Evolutionary conservation across 2,888 invertebrate genomes (phyloP).

Genomic region (Tethea ocularis): DNA sequence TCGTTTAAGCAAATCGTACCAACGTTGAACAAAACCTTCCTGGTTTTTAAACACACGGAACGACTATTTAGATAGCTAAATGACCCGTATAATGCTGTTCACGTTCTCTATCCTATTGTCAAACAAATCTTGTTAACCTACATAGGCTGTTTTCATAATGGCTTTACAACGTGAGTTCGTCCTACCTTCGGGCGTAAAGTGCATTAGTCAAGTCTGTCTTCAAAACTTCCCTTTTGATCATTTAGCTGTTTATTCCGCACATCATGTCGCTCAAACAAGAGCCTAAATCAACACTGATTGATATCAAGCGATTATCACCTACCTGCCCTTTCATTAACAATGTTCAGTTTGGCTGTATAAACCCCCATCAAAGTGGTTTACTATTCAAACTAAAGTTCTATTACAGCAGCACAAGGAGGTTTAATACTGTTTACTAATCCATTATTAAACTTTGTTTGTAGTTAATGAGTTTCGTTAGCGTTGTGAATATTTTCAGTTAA

Average conservation of each 20-base stretch:
- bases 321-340: conserved; percentile 3
- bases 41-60: background rate
- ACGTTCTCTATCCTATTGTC: background rate
- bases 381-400: background rate
- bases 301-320: background rate
- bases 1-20: background rate
- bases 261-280: background rate
- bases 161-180: background rate
- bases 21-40: background rate
- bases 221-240: background rate
- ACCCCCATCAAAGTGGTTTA: background rate
- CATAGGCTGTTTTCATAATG: background rate
- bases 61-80: background rate
- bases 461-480: background rate
- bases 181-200: background rate
- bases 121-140: background rate
- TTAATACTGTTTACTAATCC: background rate
- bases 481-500: background rate
- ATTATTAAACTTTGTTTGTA: conserved; percentile 1
- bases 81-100: background rate
- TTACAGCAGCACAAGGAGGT: background rate
- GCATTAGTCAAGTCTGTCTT: background rate
- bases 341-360: background rate
- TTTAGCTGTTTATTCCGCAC: background rate
- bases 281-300: background rate